phyloP scores from a whole-genome alignment of 2,888 invertebrate species.

The Agonopterix arenella region DNA sequence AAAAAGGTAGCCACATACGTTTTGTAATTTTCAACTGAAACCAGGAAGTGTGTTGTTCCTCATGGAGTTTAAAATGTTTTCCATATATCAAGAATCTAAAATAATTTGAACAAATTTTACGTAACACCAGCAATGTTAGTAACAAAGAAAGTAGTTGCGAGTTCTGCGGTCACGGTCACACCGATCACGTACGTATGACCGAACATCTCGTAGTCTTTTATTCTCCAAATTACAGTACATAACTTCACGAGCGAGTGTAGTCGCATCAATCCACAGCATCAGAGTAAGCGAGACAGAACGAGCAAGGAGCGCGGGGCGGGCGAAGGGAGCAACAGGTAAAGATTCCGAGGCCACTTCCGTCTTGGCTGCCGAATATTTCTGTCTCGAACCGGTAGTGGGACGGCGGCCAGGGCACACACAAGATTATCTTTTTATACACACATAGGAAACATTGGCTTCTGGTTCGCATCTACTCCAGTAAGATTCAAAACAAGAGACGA shows the following conservation, averaged over 20 bases:
- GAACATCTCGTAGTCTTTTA: slow-evolving; percentile 62
- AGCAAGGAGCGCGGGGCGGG: slow-evolving; percentile 55
- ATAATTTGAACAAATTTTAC: not conserved
- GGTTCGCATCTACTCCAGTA: slow-evolving; percentile 14
- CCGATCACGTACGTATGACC: slow-evolving; percentile 38
- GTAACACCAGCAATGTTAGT: slow-evolving; percentile 23
- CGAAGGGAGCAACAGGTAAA: slow-evolving; percentile 77
- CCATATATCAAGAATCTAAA: too few relatives aligned
- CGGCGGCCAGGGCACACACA: slow-evolving; percentile 65
- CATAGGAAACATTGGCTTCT: slow-evolving; percentile 13
- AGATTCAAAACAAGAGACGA: slow-evolving; percentile 3
- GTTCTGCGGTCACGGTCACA: slow-evolving; percentile 67
- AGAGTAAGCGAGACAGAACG: slow-evolving; percentile 48
- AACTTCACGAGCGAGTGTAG: slow-evolving; percentile 54
- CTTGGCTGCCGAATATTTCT: slow-evolving; percentile 77
- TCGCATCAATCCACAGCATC: slow-evolving; percentile 28
- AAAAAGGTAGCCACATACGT: too few relatives aligned
- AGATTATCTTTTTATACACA: slow-evolving; percentile 26
- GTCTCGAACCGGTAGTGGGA: slow-evolving; percentile 77
- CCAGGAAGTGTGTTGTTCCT: too few relatives aligned
- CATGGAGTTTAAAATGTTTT: too few relatives aligned
- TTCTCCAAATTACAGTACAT: slow-evolving; percentile 65
- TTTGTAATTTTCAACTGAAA: too few relatives aligned
- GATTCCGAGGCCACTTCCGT: slow-evolving; percentile 78
- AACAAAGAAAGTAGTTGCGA: slow-evolving; percentile 59